Percentiles rank a stretch among this genome's conserved stretches.
Evolutionary conservation across 2,797 vertebrate species (phyloP).

Genomic region (Lepilemur septentrionalis): DNA sequence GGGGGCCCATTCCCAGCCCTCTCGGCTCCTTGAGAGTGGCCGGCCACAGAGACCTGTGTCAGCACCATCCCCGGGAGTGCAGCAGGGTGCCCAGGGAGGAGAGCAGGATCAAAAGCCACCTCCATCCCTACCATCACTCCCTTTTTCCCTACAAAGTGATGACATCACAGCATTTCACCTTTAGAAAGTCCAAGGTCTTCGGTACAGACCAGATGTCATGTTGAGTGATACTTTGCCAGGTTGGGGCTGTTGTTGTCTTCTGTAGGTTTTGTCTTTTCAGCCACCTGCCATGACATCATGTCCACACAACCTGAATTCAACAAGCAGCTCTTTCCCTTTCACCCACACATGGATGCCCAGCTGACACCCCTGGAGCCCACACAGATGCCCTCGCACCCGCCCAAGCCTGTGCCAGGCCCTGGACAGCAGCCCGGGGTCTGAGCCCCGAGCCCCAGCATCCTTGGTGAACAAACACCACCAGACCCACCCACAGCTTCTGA

Average conservation of each 20-base stretch:
- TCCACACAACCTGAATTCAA: background rate
- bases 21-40: rapidly evolving
- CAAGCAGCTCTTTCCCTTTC: background rate
- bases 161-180: background rate
- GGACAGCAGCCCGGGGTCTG: background rate
- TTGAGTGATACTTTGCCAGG: background rate
- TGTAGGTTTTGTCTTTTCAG: background rate
- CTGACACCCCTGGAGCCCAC: background rate
- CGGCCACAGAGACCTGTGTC: background rate
- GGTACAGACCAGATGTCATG: background rate
- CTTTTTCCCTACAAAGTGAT: background rate
- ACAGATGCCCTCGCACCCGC: rapidly evolving
- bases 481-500: rapidly evolving
- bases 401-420: background rate
- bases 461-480: rapidly evolving
- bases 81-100: background rate
- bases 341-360: rapidly evolving
- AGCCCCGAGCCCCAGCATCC: background rate
- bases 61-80: rapidly evolving
- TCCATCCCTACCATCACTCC: background rate
- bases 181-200: background rate
- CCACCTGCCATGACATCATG: background rate
- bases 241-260: background rate
- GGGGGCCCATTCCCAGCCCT: background rate
- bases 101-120: background rate